Evolutionary conservation across 2,113 vertebrate species (phyloP).

Genomic region (Pomatorhinus ruficollis): DNA sequence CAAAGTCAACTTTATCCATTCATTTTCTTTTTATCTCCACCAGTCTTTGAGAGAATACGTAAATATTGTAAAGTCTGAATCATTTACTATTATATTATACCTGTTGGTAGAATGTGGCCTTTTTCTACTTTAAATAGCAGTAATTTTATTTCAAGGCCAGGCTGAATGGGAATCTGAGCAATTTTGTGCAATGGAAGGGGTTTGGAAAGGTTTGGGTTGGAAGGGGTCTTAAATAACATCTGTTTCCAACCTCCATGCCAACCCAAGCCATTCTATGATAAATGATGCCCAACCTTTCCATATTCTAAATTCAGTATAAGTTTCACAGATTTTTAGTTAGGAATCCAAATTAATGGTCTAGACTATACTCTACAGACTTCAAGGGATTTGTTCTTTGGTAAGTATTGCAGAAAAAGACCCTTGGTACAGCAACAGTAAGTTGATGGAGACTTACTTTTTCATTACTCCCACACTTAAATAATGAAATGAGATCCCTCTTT

Average conservation of each 20-base stretch:
- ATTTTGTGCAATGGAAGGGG: not conserved
- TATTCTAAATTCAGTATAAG: not conserved
- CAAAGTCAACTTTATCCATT: not conserved
- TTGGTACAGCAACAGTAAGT: not conserved
- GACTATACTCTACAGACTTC: not conserved
- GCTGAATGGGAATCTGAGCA: not conserved
- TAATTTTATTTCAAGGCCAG: not conserved
- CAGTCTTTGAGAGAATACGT: not conserved
- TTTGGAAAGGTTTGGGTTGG: too few relatives aligned
- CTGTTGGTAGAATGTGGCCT: not conserved
- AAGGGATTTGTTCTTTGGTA: not conserved
- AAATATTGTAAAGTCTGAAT: not conserved
- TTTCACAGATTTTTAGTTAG: not conserved
- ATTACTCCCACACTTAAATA: not conserved
- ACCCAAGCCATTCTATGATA: not conserved
- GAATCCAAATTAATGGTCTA: not conserved
- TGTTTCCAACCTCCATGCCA: not conserved
- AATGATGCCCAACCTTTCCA: not conserved
- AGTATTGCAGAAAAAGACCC: not conserved
- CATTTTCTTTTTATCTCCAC: not conserved
- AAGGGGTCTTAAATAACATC: too few relatives aligned
- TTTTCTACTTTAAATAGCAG: not conserved
- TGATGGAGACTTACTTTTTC: not conserved
- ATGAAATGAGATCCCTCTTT: not conserved
- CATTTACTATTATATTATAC: not conserved